These are phyloP conservation scores for Alcis repandata DNA, from an alignment of 2,888 invertebrate genomes.

Conservation along the genomic window DNA sequence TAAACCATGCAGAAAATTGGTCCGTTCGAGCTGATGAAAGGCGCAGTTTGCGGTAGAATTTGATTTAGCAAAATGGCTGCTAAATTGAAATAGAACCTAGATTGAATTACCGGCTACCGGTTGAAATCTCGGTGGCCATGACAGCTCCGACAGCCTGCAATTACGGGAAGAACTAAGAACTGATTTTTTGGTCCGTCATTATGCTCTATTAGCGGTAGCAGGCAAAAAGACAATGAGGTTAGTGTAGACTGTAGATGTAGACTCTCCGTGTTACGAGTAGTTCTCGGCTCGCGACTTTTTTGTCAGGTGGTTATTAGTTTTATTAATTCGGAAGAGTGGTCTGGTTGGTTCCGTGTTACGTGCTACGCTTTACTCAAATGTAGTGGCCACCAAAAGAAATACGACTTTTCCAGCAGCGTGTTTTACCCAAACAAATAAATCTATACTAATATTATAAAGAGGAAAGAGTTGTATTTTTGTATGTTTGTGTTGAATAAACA, in stretches of 20 bases:
- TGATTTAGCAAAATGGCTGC: slow-evolving; percentile 36
- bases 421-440: too few relatives aligned
- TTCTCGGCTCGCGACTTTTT: slow-evolving; percentile 51
- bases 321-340: slow-evolving; percentile 23
- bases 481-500: too few relatives aligned
- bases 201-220: slow-evolving; percentile 63
- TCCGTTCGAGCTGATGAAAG: not conserved
- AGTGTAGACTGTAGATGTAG: slow-evolving; percentile 62
- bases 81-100: slow-evolving; percentile 47
- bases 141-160: slow-evolving; percentile 56
- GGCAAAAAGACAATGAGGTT: slow-evolving; percentile 65
- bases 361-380: not conserved
- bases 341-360: slow-evolving; percentile 13
- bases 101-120: slow-evolving; percentile 50
- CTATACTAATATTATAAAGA: too few relatives aligned
- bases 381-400: not conserved
- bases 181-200: slow-evolving; percentile 70
- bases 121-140: slow-evolving; percentile 42
- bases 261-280: too few relatives aligned
- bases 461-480: too few relatives aligned
- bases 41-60: slow-evolving; percentile 35
- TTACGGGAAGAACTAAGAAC: slow-evolving; percentile 59
- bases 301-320: slow-evolving; percentile 32
- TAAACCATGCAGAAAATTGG: not conserved
- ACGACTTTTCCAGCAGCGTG: not conserved